phyloP scores from a whole-genome alignment of 2,888 invertebrate genomes.

The Athetis lepigone region DNA sequence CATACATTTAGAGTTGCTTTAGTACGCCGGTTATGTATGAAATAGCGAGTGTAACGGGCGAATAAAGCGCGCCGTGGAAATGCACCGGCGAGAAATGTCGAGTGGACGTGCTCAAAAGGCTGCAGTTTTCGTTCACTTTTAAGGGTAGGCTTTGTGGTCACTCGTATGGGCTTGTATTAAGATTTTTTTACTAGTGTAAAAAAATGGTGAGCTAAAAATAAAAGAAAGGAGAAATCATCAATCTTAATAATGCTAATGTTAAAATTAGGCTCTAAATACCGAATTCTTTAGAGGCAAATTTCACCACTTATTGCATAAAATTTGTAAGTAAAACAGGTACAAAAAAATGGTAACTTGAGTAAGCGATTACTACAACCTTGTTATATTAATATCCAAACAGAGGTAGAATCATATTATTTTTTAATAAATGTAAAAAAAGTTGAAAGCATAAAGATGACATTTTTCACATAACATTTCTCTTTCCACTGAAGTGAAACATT shows the following conservation, averaged over 20 bases:
- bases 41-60: slow-evolving; percentile 20
- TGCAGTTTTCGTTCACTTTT: slow-evolving; percentile 9
- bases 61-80: slow-evolving; percentile 14
- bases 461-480: not conserved
- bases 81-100: slow-evolving; percentile 5
- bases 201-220: no score
- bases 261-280: no score
- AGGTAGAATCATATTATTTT: not conserved
- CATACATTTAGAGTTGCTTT: slow-evolving; percentile 32
- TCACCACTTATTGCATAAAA: no score
- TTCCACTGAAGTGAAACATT: slow-evolving; percentile 10
- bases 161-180: not conserved
- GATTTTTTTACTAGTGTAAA: no score
- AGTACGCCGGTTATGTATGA: slow-evolving; percentile 42
- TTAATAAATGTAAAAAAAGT: not conserved
- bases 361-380: no score
- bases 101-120: slow-evolving; percentile 34
- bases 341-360: no score
- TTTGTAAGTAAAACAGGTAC: no score
- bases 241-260: no score
- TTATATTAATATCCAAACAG: not conserved
- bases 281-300: no score
- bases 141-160: slow-evolving; percentile 8
- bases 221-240: no score
- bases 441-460: not conserved